Evolutionary conservation across 2,113 vertebrate genomes (phyloP), one percentile per base, ranked within the genome.

Genomic region (Semnornis frantzii): DNA sequence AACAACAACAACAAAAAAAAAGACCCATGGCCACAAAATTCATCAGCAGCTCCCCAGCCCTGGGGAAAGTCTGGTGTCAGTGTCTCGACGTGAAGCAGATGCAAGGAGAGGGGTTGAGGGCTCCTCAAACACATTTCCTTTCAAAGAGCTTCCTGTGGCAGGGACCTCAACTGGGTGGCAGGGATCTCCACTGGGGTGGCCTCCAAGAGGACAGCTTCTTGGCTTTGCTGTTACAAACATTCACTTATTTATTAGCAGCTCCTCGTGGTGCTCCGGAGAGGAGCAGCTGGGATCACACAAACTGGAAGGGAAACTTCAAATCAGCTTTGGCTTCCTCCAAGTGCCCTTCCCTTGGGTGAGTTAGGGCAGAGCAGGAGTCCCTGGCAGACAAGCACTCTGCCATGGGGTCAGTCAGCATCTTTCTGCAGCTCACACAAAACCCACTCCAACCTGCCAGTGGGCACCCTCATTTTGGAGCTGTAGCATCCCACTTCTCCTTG

Each of bases 61-160:
- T 4, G 85, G 27, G 82, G 63, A 58, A 50, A 84, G 31, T 31
- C 70, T 76, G 94, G 19, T 54, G 77, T 8, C 3, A 7, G 31
- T 30, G 84, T 4, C 1, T 0, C 0, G 13, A 25, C 0, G 2
- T 11, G 65, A 21, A 46, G 64, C 2, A 73, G 83, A 70, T 4
- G 46, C 37, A 28, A 58, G 75, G 34, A 88, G 25, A 63, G 46
- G 3, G 4, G n/a, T 18, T 34, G 31, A 34, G 50, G 21, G 44
- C 20, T 71, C 52, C 66, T 31, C 44, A 7, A 21, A 25, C 3
- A 4, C 69, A 15, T 25, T 30, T 55, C 64, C 30, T 77, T 30
- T 15, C 42, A 8, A 17, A 50, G 76, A 57, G 25, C 31, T 65
- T 34, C 73, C 42, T 16, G 12, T 15, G 70, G 55, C 81, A 74